phyloP scores from a whole-genome alignment of 2,888 invertebrate species.

The Sphecodes monilicornis region DNA sequence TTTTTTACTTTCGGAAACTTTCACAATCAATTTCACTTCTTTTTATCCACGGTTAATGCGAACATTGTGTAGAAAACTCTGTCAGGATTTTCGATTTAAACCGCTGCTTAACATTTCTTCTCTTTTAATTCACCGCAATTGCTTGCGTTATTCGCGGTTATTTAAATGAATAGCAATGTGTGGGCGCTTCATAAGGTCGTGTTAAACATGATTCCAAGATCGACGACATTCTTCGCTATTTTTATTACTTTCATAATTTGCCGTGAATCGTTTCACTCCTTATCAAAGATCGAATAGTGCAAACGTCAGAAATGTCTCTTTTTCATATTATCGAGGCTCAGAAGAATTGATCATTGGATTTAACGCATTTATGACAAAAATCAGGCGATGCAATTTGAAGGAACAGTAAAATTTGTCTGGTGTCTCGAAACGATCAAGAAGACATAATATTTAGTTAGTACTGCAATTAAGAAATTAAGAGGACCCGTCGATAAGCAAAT shows the following conservation, averaged over 20 bases:
- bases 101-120: background rate
- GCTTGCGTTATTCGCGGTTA: background rate
- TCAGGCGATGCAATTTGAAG: too few species aligned
- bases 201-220: background rate
- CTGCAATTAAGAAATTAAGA: conserved; percentile 15
- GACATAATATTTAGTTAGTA: background rate
- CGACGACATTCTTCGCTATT: background rate
- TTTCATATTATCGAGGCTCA: too few species aligned
- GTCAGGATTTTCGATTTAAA: background rate
- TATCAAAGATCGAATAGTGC: background rate
- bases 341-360: too few species aligned
- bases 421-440: too few species aligned
- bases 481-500: background rate
- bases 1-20: conserved; percentile 5
- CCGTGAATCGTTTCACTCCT: background rate
- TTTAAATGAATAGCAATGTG: background rate
- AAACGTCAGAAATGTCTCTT: too few species aligned
- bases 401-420: too few species aligned
- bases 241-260: background rate
- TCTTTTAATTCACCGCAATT: background rate
- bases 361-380: too few species aligned
- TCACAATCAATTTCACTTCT: background rate
- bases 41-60: background rate
- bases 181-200: background rate
- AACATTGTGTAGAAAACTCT: background rate